phyloP scores from a whole-genome alignment of 2,797 vertebrate species.

The Arrhamphus sclerolepis region DNA sequence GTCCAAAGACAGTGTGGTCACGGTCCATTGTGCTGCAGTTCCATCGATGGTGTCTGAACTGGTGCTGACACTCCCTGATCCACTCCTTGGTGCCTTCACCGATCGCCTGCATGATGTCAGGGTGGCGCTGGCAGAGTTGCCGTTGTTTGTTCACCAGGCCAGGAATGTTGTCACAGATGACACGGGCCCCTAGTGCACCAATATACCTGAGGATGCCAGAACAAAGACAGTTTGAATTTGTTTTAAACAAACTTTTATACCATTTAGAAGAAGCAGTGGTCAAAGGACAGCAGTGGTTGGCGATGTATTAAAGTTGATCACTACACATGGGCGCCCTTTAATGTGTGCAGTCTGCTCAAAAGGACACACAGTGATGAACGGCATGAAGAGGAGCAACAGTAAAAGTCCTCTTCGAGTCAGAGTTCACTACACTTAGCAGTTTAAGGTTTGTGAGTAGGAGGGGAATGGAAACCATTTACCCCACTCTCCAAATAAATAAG shows the following conservation, averaged over 20 bases:
- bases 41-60: conserved; percentile 98
- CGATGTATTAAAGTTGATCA: neutral
- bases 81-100: conserved; percentile 96
- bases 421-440: conserved; percentile 79
- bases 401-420: conserved; percentile 67
- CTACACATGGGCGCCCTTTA: no score
- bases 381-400: conserved; percentile 42
- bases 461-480: conserved; percentile 77
- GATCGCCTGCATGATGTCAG: conserved; percentile 97
- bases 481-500: conserved; percentile 78
- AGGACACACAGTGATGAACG: conserved; percentile 35
- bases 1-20: conserved; percentile 96
- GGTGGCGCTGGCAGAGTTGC: conserved; percentile 94
- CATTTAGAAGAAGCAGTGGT: neutral
- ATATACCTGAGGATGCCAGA: conserved; percentile 87
- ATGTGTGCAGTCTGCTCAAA: conserved; percentile 21
- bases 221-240: neutral
- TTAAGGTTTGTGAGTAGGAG: conserved; percentile 70
- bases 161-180: conserved; percentile 98
- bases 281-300: neutral
- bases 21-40: conserved; percentile 98
- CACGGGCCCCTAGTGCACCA: conserved; percentile 91
- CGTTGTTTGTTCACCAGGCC: conserved; percentile 96
- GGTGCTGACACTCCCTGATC: conserved; percentile 98
- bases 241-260: neutral